Evolutionary conservation across 2,888 invertebrate genomes (phyloP).

Genomic region (Blastobasis adustella): DNA sequence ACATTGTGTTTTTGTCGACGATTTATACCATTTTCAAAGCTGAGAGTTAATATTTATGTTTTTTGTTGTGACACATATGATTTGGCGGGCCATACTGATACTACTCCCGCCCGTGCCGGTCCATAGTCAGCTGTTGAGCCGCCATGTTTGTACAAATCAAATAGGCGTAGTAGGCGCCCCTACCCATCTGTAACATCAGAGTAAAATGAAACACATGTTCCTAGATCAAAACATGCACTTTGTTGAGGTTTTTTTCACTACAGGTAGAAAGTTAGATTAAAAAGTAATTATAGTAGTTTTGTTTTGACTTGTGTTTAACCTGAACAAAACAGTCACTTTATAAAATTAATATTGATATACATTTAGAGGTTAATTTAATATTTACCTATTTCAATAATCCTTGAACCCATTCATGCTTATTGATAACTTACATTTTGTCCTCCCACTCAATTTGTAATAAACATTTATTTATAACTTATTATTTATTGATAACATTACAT

Average conservation of each 20-base stretch:
- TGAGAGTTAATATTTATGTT: conserved; percentile 8
- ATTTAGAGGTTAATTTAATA: no score
- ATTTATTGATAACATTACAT: no score
- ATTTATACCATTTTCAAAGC: background rate
- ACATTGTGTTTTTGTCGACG: conserved; percentile 1
- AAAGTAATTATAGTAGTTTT: no score
- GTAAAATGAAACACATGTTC: conserved; percentile 17
- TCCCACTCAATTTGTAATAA: no score
- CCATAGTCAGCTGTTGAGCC: conserved; percentile 73
- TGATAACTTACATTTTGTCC: no score
- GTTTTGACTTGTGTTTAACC: no score
- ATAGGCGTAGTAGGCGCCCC: conserved; percentile 69
- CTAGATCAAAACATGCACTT: background rate
- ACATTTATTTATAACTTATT: no score
- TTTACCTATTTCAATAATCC: no score
- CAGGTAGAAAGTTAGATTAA: no score
- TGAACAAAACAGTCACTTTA: no score
- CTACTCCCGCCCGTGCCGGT: conserved; percentile 66
- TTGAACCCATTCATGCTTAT: no score
- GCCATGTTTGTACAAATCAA: conserved; percentile 72
- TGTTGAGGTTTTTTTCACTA: background rate
- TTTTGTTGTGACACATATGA: conserved; percentile 17
- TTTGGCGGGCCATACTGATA: conserved; percentile 44
- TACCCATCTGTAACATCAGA: conserved; percentile 31
- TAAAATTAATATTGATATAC: no score